These are phyloP conservation scores for Gerris lacustris DNA, from an alignment of 2,888 invertebrate species.

Conservation along the genomic window DNA sequence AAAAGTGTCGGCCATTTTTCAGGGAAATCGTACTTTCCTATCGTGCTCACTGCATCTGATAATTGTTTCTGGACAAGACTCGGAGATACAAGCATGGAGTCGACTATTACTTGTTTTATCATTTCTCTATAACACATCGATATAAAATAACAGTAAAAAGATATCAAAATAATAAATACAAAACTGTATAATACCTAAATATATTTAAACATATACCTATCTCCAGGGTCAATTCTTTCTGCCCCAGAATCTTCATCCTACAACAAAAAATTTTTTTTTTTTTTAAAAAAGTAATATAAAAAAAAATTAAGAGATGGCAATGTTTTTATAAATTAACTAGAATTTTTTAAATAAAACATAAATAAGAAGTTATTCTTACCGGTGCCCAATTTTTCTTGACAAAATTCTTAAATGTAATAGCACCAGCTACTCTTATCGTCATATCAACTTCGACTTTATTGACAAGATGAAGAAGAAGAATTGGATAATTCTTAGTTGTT, in stretches of 20 bases:
- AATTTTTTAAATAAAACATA: too few species aligned
- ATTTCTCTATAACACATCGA: slow-evolving; percentile 44
- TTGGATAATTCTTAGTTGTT: slow-evolving; percentile 77
- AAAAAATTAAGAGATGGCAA: too few species aligned
- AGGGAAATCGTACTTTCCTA: slow-evolving; percentile 95
- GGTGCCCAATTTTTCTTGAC: slow-evolving; percentile 90
- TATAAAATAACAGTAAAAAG: too few species aligned
- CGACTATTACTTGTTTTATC: slow-evolving; percentile 75
- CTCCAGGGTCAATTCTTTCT: background rate
- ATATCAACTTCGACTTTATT: slow-evolving; percentile 68
- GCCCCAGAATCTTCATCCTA: slow-evolving; percentile 22
- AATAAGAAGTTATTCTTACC: slow-evolving; percentile 42
- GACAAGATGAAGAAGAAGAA: slow-evolving; percentile 71
- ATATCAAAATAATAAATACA: background rate
- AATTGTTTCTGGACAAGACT: slow-evolving; percentile 84
- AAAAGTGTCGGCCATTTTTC: slow-evolving; percentile 90
- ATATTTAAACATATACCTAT: background rate
- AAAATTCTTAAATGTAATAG: slow-evolving; percentile 93
- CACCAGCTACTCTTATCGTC: slow-evolving; percentile 75
- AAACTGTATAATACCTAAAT: background rate
- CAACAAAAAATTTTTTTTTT: slow-evolving; percentile 1
- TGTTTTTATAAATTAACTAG: too few species aligned
- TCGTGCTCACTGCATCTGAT: slow-evolving; percentile 89
- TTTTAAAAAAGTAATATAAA: too few species aligned
- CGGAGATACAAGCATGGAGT: slow-evolving; percentile 84